Evolutionary conservation across 92 coral and sea anemone genomes (phyloP).

Genomic region (Epizoanthus fatuus): DNA sequence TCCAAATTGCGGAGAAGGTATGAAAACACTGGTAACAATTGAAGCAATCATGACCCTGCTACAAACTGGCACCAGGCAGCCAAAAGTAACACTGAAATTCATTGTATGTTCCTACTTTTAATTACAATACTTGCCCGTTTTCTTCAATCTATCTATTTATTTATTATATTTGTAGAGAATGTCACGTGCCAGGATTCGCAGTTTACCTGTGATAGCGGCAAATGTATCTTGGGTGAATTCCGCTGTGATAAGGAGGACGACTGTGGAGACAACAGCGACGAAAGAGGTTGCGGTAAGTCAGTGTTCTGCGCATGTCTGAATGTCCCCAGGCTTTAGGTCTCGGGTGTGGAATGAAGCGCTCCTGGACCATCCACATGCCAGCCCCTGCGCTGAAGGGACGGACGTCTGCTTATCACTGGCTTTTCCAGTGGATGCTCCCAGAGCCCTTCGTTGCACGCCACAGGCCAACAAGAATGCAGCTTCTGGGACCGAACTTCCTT

Average conservation of each 20-base stretch:
- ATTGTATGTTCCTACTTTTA: no score
- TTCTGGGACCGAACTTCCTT: no score
- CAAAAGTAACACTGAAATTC: no score
- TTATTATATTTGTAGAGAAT: background rate
- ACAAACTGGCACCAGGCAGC: no score
- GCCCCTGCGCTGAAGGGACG: background rate
- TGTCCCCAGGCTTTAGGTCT: background rate
- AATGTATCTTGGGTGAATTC: conserved; percentile 25
- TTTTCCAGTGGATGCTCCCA: background rate
- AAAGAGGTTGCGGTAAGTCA: conserved; percentile 25
- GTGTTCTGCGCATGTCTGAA: background rate
- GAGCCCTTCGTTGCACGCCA: background rate
- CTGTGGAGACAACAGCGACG: conserved; percentile 43
- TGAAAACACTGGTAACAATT: no score
- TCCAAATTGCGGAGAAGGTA: no score
- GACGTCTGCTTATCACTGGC: background rate
- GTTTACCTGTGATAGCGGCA: conserved; percentile 30
- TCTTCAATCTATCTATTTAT: no score
- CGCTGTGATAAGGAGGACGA: conserved; percentile 36
- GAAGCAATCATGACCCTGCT: no score
- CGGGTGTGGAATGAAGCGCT: no score
- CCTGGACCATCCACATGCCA: background rate
- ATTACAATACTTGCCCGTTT: no score
- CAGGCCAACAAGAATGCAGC: no score
- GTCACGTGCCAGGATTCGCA: conserved; percentile 14